phyloP scores from a whole-genome alignment of 2,888 invertebrate species.

The Dryobotodes eremita region DNA sequence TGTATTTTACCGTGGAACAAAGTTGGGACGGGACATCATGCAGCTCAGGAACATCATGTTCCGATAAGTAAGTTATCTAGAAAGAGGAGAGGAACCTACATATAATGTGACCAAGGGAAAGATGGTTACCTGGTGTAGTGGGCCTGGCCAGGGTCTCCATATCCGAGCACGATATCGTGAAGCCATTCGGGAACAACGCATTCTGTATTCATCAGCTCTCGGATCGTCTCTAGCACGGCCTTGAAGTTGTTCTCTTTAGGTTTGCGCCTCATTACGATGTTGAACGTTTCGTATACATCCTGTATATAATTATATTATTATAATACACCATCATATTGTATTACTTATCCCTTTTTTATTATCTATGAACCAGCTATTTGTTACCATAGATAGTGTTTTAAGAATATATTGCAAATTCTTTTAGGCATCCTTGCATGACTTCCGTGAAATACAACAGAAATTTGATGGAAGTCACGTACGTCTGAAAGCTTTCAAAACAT shows the following conservation, averaged over 20 bases:
- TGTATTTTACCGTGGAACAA: not conserved
- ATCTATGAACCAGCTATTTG: not conserved
- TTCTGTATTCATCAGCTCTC: constrained; percentile 99
- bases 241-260: constrained; percentile 99
- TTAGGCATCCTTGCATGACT: constrained; percentile 43
- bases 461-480: constrained; percentile 4
- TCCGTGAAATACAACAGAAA: not conserved
- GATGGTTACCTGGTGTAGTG: constrained; percentile 95
- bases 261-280: constrained; percentile 99
- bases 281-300: constrained; percentile 98
- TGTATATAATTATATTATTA: constrained; percentile 59
- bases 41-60: not conserved
- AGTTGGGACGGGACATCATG: not conserved
- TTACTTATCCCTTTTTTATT: not conserved
- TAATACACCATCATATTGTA: not conserved
- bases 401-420: constrained; percentile 12
- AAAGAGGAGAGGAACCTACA: not conserved
- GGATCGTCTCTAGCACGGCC: constrained; percentile 99
- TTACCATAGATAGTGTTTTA: not conserved
- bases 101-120: not conserved
- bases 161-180: constrained; percentile 99
- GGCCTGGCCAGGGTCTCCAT: constrained; percentile 99
- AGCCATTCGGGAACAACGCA: constrained; percentile 99
- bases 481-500: constrained; percentile 35
- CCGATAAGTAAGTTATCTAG: not conserved